These are phyloP conservation scores for Myotis davidii DNA, from an alignment of 2,113 vertebrate species.

Conservation along the genomic window DNA sequence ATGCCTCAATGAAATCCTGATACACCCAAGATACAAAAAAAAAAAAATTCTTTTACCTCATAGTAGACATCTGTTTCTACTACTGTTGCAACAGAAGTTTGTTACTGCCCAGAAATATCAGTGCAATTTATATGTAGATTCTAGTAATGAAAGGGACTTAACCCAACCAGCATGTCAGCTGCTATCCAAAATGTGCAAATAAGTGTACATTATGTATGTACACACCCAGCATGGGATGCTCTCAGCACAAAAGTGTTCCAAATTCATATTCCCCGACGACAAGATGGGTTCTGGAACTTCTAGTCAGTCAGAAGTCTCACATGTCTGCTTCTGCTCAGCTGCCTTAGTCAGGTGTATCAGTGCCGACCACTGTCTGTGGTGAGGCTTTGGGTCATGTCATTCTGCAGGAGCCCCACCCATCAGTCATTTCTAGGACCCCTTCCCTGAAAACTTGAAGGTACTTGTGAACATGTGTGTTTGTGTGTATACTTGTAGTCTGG, in stretches of 20 bases:
- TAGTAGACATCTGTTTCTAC: conserved; percentile 44
- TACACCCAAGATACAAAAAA: not conserved
- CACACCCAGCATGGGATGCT: not conserved
- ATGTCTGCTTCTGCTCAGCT: conserved; percentile 54
- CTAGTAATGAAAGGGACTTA: conserved; percentile 56
- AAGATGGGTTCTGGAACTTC: conserved; percentile 22
- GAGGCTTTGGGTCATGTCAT: conserved; percentile 33
- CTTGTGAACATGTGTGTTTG: not conserved
- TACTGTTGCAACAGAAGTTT: conserved; percentile 21
- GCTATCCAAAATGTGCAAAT: conserved; percentile 52
- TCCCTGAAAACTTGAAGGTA: conserved; percentile 63
- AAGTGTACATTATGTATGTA: not conserved
- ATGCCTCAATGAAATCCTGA: not conserved
- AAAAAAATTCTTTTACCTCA: not conserved
- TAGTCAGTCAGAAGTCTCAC: conserved; percentile 26
- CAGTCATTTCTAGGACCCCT: not conserved
- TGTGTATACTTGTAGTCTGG: not conserved
- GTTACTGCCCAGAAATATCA: conserved; percentile 20
- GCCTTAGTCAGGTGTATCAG: conserved; percentile 29
- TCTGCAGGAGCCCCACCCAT: not conserved
- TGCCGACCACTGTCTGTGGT: conserved; percentile 8
- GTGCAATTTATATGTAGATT: conserved; percentile 43
- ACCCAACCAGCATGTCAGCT: conserved; percentile 42
- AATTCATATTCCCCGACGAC: conserved; percentile 46
- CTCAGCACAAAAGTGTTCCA: not conserved